Evolutionary conservation across 2,888 invertebrate species (phyloP), one percentile per base, ranked within the genome.

Genomic region (Auanema sp.): DNA sequence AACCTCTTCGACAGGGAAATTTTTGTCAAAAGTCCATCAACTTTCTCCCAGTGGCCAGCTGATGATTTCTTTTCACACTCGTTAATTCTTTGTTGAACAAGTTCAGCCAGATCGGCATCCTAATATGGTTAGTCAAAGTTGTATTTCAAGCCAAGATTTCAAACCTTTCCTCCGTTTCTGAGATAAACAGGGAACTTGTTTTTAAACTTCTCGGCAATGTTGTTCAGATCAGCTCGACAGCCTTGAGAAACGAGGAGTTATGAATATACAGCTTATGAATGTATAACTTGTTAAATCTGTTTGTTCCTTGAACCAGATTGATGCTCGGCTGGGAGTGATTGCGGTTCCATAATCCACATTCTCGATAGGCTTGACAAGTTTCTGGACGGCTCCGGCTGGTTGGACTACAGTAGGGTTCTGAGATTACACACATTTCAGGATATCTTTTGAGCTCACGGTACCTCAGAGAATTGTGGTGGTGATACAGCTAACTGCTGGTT

Each of bases 171-270:
- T 47, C 66, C 69, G 24, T 69, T 74, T 59, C 72, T 69, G 10
- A 76, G 61, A 52, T 70, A 71, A 25, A 68, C 64, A 1, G 81
- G 81, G 74, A 81, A 81, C 57, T 81, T 81, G 51, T 69, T 70
- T 40, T 75, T 72, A 73, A 82, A 82, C 14, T 69, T 62, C 43
- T 72, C 69, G 12, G 78, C 77, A 50, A 81, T 69, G 47, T 64
- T 68, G 24, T 63, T 71, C 23, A 77, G 64, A 43, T 74, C 65
- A 8, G 33, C 18, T 33, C 33, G 25, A 54, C 12, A 23, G 54
- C n/a, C 54, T 33, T 40, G 54, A 24, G 10, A 47, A 21, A 47
- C 10, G 47, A 5, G 47, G 14, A 65, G 54, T 24, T 12, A 51
- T 57, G 21, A 25, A 49, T 33, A 23, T 33, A 25, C 14, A 33